Base-by-base conservation (phyloP, 2,797 vertebrate species). In the Cryptoprocta ferox region DNA sequence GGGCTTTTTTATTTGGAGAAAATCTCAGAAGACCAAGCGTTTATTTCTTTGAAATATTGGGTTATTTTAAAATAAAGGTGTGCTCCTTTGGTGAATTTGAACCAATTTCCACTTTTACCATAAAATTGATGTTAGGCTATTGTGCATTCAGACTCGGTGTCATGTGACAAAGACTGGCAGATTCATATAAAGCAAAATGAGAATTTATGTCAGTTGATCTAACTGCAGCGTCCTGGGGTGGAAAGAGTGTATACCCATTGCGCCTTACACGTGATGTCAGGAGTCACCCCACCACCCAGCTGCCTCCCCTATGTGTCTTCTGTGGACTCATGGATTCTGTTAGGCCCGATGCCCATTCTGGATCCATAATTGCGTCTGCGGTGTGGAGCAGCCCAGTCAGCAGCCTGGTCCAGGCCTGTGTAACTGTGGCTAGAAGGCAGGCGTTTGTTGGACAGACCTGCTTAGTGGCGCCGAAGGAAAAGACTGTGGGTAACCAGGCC, bases 1-100 rank as follows among this genome's bases (percentile, higher is more conserved):
- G 28, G 70, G 16, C 48, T n/a, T 91, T 91, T 85, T 61, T 66
- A 76, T 91, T 81, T 92, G 37, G 45, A 94, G 65, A 84, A 89
- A 48, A 76, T n/a, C 39, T 94, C 68, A 86, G 87, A 92, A 5
- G 50, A 92, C 4, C 79, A 92, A 89, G 3, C 32, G 26, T 71
- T 73, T 71, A 30, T 35, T 91, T 76, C 65, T 32, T 75, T 93
- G 14, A 11, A 93, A 28, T 65, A 19, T 91, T 81, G 3, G 63
- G 83, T 5, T 45, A 75, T 91, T 89, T 89, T 89, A 81, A 92
- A 70, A 63, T 21, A 83, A 88, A 75, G 24, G 9, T 87, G 59
- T 87, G 7, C 32, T 80, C 6, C 32, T 35, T 65, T 70, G 21
- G 21, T 37, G 45, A 56, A 65, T 89, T 70, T 37, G 70, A 81